A percentile compares a stretch with the other conserved stretches of the same genome.
These are phyloP conservation scores for Drosophila cracens DNA, from an alignment of 2,888 invertebrate species.

Conservation along the genomic window DNA sequence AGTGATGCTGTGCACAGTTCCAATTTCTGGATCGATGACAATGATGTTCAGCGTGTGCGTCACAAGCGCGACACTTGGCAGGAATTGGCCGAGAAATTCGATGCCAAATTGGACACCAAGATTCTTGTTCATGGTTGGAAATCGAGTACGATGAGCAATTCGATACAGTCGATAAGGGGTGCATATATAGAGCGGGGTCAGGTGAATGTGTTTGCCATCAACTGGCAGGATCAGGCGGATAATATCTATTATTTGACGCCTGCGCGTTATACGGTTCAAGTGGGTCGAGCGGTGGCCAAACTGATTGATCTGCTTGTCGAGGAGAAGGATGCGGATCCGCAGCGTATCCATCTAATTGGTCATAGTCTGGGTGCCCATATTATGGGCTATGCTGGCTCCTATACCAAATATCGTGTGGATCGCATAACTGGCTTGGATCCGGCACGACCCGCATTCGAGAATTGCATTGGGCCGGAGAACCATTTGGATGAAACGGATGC, in stretches of 20 bases:
- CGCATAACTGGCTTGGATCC: conserved; percentile 90
- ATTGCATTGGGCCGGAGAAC: conserved; percentile 84
- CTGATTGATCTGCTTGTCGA: conserved; percentile 83
- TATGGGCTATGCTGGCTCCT: conserved; percentile 87
- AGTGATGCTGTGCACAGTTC: conserved; percentile 69
- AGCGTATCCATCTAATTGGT: conserved; percentile 83
- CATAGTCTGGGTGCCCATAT: conserved; percentile 88
- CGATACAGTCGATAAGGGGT: conserved; percentile 83
- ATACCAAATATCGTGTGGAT: conserved; percentile 85
- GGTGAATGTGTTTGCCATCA: conserved; percentile 84
- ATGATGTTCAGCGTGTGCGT: conserved; percentile 61
- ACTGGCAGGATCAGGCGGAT: conserved; percentile 84
- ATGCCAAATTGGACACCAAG: conserved; percentile 83
- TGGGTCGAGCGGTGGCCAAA: conserved; percentile 83
- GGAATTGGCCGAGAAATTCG: conserved; percentile 82
- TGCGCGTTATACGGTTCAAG: conserved; percentile 82
- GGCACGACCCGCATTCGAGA: conserved; percentile 86
- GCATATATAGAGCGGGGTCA: conserved; percentile 80
- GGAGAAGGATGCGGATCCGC: conserved; percentile 80
- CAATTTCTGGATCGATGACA: conserved; percentile 72
- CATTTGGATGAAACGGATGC: conserved; percentile 89
- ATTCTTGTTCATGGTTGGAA: conserved; percentile 85
- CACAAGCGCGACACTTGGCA: conserved; percentile 83
- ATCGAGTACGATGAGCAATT: conserved; percentile 83
- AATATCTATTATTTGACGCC: conserved; percentile 84